These are phyloP conservation scores for Kryptopterus vitreolus DNA, from an alignment of 2,797 vertebrate species.

Conservation along the genomic window DNA sequence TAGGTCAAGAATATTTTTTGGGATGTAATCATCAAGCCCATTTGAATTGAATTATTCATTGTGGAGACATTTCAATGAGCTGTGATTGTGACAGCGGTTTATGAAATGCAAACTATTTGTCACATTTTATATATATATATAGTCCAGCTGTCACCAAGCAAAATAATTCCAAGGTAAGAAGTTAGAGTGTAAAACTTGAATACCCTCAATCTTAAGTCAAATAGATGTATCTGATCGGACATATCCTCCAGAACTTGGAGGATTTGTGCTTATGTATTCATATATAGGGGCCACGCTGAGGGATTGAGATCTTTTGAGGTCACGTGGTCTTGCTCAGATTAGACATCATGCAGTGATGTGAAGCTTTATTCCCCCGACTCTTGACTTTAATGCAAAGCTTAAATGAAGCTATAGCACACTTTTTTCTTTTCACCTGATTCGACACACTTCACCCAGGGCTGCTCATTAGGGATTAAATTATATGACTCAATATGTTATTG, in stretches of 20 bases:
- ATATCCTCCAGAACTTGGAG: conserved; percentile 9
- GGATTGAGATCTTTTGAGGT: background rate
- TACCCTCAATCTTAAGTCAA: background rate
- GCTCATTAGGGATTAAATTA: too few relatives aligned
- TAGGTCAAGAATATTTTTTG: conserved; percentile 53
- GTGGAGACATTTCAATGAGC: conserved; percentile 20
- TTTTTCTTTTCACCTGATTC: conserved; percentile 15
- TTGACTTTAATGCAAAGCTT: conserved; percentile 21
- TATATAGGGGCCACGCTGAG: background rate
- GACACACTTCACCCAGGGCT: background rate
- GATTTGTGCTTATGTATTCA: background rate
- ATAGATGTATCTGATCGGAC: background rate
- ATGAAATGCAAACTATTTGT: background rate
- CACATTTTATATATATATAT: background rate
- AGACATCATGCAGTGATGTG: conserved; percentile 18
- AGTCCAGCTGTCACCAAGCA: background rate
- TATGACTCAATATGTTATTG: too few relatives aligned
- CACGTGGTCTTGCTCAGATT: conserved; percentile 15
- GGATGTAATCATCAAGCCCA: conserved; percentile 47
- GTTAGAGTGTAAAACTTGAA: background rate
- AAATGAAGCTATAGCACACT: conserved; percentile 4
- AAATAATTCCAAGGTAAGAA: background rate
- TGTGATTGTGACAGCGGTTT: background rate
- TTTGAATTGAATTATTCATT: conserved; percentile 39
- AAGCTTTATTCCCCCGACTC: conserved; percentile 18